phyloP scores from a whole-genome alignment of 2,888 invertebrate species.

The Drosophila austrosaltans region DNA sequence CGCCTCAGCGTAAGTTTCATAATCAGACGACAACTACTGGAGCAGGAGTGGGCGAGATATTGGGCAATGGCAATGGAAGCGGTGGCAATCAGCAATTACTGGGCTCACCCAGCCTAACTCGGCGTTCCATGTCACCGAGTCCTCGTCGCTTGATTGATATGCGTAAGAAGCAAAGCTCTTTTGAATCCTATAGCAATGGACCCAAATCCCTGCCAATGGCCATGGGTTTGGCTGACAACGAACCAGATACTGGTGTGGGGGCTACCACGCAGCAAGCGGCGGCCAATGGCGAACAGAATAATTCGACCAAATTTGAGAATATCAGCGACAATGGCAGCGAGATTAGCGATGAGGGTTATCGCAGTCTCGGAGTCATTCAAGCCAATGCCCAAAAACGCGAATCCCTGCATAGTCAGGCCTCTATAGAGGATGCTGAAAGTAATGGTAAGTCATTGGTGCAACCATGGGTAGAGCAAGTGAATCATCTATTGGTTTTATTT shows the following conservation, averaged over 20 bases:
- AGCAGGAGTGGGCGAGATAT: slow-evolving; percentile 42
- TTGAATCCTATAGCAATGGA: slow-evolving; percentile 73
- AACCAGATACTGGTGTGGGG: neutral
- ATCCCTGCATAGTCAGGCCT: slow-evolving; percentile 89
- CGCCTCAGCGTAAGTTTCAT: slow-evolving; percentile 84
- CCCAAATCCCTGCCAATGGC: slow-evolving; percentile 73
- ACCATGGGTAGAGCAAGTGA: neutral
- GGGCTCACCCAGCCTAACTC: slow-evolving; percentile 73
- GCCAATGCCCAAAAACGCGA: slow-evolving; percentile 86
- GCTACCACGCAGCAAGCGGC: neutral
- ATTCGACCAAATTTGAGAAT: slow-evolving; percentile 84
- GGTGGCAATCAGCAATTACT: slow-evolving; percentile 28
- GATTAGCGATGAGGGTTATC: slow-evolving; percentile 93
- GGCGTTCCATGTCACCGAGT: slow-evolving; percentile 83
- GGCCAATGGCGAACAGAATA: slow-evolving; percentile 53
- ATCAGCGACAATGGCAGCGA: slow-evolving; percentile 92
- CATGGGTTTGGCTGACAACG: slow-evolving; percentile 28
- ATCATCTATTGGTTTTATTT: neutral
- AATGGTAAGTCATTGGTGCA: slow-evolving; percentile 84
- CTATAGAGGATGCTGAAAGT: slow-evolving; percentile 89
- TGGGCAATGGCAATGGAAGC: slow-evolving; percentile 27
- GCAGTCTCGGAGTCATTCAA: slow-evolving; percentile 90
- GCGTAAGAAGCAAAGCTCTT: slow-evolving; percentile 81
- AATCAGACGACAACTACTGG: slow-evolving; percentile 57
- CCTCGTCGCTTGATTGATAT: slow-evolving; percentile 81